These are phyloP conservation scores for Drosophila ezoana DNA, from an alignment of 2,888 invertebrate genomes.

Conservation along the genomic window DNA sequence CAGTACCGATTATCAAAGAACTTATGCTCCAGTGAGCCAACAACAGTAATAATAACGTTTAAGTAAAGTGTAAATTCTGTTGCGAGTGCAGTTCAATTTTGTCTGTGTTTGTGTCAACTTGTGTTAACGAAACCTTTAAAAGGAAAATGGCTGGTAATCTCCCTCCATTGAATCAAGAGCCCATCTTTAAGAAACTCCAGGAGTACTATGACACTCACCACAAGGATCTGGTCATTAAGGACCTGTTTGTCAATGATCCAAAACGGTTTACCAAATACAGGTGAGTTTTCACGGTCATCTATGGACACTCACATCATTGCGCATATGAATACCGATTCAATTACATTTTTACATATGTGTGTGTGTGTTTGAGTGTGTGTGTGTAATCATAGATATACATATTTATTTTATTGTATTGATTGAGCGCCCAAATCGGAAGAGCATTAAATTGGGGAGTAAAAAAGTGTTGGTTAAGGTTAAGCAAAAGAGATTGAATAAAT, in stretches of 20 bases:
- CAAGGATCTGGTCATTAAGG: conserved; percentile 91
- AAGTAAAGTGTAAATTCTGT: conserved; percentile 63
- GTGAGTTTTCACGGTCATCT: conserved; percentile 85
- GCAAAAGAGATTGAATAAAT: neutral
- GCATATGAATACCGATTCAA: neutral
- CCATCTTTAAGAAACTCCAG: conserved; percentile 91
- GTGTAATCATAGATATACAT: neutral
- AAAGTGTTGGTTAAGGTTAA: neutral
- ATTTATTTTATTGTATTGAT: conserved; percentile 16
- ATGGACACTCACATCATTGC: conserved; percentile 2
- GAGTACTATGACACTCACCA: conserved; percentile 90
- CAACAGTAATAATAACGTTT: conserved; percentile 25
- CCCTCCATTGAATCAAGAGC: conserved; percentile 87
- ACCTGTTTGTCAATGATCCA: conserved; percentile 92
- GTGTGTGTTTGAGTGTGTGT: neutral
- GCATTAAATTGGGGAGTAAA: neutral
- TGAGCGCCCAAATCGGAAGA: conserved; percentile 17
- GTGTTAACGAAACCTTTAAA: conserved; percentile 51
- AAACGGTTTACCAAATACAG: conserved; percentile 95
- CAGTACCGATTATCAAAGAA: conserved; percentile 40
- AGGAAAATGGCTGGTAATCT: conserved; percentile 82
- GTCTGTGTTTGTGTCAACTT: conserved; percentile 58
- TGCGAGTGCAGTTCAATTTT: conserved; percentile 50
- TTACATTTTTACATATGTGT: conserved; percentile 7
- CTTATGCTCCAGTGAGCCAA: conserved; percentile 16